Conservation (phyloP, 2,797 vertebrate genomes). For the Lagodon rhomboides region DNA sequence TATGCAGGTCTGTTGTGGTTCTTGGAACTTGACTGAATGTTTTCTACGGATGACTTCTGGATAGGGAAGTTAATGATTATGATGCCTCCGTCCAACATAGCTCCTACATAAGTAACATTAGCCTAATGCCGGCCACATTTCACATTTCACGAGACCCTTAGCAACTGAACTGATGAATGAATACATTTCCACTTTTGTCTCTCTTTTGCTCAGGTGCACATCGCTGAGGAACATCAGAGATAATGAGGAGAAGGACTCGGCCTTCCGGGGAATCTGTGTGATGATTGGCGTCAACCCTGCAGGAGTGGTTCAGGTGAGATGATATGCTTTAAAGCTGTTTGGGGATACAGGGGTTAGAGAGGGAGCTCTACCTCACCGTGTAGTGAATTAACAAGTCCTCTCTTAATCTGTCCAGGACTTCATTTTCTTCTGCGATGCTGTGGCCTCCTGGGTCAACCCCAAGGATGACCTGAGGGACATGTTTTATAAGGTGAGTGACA, state of each 20-base stretch:
- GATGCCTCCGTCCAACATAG: too few relatives aligned
- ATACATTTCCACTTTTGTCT: background rate
- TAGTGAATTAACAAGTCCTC: background rate
- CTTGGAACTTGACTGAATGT: background rate
- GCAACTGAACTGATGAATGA: background rate
- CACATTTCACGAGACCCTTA: accelerated
- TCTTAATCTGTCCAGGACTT: conserved; percentile 88
- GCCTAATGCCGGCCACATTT: too few relatives aligned
- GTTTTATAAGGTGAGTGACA: conserved; percentile 93
- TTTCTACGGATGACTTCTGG: too few relatives aligned
- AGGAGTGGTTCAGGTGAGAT: conserved; percentile 93
- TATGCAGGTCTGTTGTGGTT: background rate
- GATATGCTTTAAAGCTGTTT: background rate
- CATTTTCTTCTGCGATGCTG: conserved; percentile 97
- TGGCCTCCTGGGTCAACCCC: conserved; percentile 96
- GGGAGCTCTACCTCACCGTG: background rate
- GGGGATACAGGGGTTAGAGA: background rate
- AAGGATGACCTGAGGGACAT: conserved; percentile 96
- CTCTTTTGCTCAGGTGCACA: conserved; percentile 87
- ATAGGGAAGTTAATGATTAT: too few relatives aligned
- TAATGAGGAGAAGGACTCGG: conserved; percentile 97
- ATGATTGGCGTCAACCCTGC: conserved; percentile 98
- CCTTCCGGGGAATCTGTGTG: conserved; percentile 96
- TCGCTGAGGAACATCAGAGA: conserved; percentile 95
- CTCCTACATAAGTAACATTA: too few relatives aligned